A percentile compares a stretch with the other conserved stretches of the same genome.
Evolutionary conservation across 2,797 vertebrate genomes (phyloP).

Genomic region (Nannoperca obscura): DNA sequence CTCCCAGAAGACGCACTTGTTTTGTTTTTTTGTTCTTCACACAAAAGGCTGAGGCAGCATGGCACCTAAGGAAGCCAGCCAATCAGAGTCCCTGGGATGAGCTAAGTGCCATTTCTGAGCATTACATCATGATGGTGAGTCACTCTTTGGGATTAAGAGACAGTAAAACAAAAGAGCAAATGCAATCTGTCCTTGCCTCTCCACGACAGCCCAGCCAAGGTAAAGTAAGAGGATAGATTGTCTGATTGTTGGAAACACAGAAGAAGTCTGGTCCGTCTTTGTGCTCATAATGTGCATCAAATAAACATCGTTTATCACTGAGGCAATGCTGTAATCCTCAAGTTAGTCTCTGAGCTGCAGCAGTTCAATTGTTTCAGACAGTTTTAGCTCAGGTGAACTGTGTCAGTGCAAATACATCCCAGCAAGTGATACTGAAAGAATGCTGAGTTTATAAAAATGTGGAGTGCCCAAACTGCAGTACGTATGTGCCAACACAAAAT

Average conservation of each 20-base stretch:
- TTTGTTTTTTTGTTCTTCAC: conserved; percentile 41
- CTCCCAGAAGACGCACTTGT: conserved; percentile 48
- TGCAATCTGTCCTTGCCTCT: conserved; percentile 39
- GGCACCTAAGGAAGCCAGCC: conserved; percentile 65
- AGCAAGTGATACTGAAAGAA: conserved; percentile 14
- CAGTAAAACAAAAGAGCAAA: conserved; percentile 43
- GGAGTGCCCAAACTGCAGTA: neutral
- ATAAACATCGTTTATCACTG: conserved; percentile 28
- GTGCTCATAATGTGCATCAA: conserved; percentile 19
- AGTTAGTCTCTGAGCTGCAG: conserved; percentile 19
- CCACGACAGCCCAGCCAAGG: conserved; percentile 42
- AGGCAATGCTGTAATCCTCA: conserved; percentile 9
- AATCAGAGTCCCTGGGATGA: conserved; percentile 69
- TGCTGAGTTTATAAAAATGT: neutral
- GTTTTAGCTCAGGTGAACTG: conserved; percentile 31
- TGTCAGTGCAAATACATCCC: neutral
- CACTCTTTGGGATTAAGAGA: conserved; percentile 71
- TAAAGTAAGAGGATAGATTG: conserved; percentile 14
- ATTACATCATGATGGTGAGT: conserved; percentile 83
- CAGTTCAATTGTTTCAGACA: conserved; percentile 19
- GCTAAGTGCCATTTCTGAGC: conserved; percentile 71
- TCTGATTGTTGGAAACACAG: neutral
- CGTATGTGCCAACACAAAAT: conserved; percentile 1
- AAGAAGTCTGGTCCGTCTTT: neutral
- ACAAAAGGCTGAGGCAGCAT: conserved; percentile 49